Conservation (phyloP, 2,888 invertebrate species). For the Anorthoa munda region DNA sequence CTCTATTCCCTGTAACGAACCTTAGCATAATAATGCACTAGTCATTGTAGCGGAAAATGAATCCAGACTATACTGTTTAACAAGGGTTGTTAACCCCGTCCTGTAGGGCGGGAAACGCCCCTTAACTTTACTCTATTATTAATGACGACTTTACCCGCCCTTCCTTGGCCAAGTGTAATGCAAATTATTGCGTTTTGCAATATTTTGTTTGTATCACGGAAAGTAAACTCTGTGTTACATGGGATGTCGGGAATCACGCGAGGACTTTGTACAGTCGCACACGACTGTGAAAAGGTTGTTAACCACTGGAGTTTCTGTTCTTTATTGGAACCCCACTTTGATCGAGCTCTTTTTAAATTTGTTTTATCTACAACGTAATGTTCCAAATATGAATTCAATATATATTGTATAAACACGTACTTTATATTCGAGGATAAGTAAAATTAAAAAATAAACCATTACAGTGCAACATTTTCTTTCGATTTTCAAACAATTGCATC, state of each 20-base stretch:
- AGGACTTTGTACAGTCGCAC: slow-evolving; percentile 59
- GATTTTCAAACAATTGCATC: too few species aligned
- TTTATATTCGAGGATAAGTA: too few species aligned
- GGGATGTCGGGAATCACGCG: slow-evolving; percentile 66
- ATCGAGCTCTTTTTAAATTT: too few species aligned
- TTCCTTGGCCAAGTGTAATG: slow-evolving; percentile 83
- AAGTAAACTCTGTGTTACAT: slow-evolving; percentile 72
- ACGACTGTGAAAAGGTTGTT: slow-evolving; percentile 35
- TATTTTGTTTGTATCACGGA: slow-evolving; percentile 84
- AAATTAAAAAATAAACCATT: too few species aligned
- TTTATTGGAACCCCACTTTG: neutral
- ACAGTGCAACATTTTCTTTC: too few species aligned
- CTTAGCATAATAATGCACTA: slow-evolving; percentile 81
- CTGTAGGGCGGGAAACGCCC: slow-evolving; percentile 83
- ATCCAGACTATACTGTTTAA: slow-evolving; percentile 82
- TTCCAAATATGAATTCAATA: too few species aligned
- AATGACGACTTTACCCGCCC: slow-evolving; percentile 87
- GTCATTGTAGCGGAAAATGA: slow-evolving; percentile 81
- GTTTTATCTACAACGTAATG: too few species aligned
- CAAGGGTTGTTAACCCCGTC: slow-evolving; percentile 88
- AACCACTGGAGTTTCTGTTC: neutral
- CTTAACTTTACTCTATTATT: slow-evolving; percentile 89
- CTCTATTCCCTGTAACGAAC: slow-evolving; percentile 59
- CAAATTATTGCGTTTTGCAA: slow-evolving; percentile 87
- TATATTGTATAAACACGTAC: too few species aligned